Conservation (phyloP, 2,888 invertebrate species). For the Brachypalpus laphriformis region DNA sequence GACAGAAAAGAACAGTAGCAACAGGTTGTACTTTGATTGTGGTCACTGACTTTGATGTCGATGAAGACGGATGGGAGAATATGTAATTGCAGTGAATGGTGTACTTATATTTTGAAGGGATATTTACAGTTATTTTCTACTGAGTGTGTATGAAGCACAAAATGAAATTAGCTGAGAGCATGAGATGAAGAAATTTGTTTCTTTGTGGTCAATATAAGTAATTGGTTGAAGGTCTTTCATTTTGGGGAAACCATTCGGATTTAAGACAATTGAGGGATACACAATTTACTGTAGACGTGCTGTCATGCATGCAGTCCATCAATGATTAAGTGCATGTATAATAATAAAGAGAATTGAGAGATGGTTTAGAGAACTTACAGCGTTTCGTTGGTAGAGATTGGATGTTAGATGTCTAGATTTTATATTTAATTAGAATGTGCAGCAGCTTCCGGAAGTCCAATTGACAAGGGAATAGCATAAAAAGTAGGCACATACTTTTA, state of each 20-base stretch:
- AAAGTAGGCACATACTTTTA: no score
- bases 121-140: conserved; percentile 44
- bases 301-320: background rate
- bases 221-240: background rate
- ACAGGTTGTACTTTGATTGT: conserved; percentile 19
- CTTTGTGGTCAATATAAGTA: background rate
- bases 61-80: conserved; percentile 31
- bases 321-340: background rate
- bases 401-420: no score
- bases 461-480: no score
- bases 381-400: no score
- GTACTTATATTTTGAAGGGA: conserved; percentile 45
- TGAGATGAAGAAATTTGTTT: conserved; percentile 19
- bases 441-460: no score
- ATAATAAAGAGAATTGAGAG: background rate
- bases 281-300: background rate
- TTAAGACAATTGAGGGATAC: background rate
- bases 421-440: no score
- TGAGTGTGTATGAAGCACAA: no score
- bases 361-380: no score
- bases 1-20: background rate
- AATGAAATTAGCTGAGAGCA: background rate
- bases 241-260: background rate
- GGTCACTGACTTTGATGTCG: conserved; percentile 59
- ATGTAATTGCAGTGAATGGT: conserved; percentile 55